A percentile compares a stretch with the other conserved stretches of the same genome.
Conservation (phyloP, 2,797 vertebrate species). For the Sparus aurata region DNA sequence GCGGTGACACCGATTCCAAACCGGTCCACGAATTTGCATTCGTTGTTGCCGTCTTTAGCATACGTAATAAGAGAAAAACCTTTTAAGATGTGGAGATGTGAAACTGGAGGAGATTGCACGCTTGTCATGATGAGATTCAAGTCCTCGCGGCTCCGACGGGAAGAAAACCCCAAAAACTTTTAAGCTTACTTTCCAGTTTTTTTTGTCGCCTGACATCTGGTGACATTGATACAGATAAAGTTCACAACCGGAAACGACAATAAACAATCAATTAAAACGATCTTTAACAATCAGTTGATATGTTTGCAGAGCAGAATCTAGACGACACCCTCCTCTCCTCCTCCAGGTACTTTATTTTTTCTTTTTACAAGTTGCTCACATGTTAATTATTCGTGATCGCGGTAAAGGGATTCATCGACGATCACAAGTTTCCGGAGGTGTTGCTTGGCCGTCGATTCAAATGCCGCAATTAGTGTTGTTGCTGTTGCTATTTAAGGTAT, state of each 20-base stretch:
- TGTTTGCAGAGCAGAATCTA: not conserved
- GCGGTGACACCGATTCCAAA: constrained; percentile 77
- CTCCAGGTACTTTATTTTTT: not conserved
- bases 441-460: constrained; percentile 27
- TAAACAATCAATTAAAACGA: not conserved
- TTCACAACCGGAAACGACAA: constrained; percentile 14
- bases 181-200: constrained; percentile 25
- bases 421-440: constrained; percentile 23
- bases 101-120: constrained; percentile 33
- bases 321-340: not conserved
- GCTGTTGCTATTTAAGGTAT: constrained; percentile 16
- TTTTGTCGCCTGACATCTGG: constrained; percentile 34
- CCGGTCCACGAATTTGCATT: constrained; percentile 79
- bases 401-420: not conserved
- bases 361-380: constrained; percentile 2
- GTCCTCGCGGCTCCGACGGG: constrained; percentile 26
- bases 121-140: constrained; percentile 37
- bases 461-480: constrained; percentile 19
- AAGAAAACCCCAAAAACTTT: constrained; percentile 37
- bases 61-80: constrained; percentile 54
- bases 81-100: constrained; percentile 67
- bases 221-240: constrained; percentile 50
- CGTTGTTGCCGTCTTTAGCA: constrained; percentile 75
- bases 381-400: constrained; percentile 24
- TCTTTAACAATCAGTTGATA: not conserved